These are phyloP conservation scores for Euschistus heros DNA, from an alignment of 1,140 invertebrate genomes.

Conservation along the genomic window DNA sequence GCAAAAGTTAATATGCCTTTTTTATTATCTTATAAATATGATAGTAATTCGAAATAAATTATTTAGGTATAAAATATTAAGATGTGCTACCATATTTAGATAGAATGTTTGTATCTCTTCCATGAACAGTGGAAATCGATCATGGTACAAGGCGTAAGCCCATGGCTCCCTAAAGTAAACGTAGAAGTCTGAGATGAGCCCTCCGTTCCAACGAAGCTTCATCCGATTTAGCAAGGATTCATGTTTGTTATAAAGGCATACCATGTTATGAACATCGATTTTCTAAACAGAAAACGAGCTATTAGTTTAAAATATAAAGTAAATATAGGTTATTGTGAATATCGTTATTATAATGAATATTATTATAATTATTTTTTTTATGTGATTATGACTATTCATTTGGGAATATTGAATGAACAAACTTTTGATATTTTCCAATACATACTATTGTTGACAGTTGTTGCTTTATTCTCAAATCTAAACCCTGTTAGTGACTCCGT, in stretches of 20 bases:
- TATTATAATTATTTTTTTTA: too few species aligned
- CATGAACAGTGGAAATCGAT: slow-evolving; percentile 41
- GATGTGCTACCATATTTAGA: slow-evolving; percentile 5
- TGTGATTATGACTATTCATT: too few species aligned
- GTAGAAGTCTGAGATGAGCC: slow-evolving; percentile 45
- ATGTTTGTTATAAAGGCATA: slow-evolving; percentile 48
- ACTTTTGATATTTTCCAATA: too few species aligned
- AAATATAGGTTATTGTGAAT: too few species aligned
- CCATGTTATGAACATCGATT: slow-evolving; percentile 41
- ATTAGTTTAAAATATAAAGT: too few species aligned
- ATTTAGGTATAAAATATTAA: too few species aligned
- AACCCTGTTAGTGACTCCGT: too few species aligned
- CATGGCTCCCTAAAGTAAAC: slow-evolving; percentile 50
- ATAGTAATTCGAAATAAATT: not conserved
- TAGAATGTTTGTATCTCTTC: slow-evolving; percentile 29
- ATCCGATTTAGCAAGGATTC: slow-evolving; percentile 50
- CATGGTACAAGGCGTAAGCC: slow-evolving; percentile 46
- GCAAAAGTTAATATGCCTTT: not conserved
- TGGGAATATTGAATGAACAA: too few species aligned
- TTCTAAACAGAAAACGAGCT: slow-evolving; percentile 31
- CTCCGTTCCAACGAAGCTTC: slow-evolving; percentile 41
- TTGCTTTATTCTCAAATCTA: too few species aligned
- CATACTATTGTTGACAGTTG: too few species aligned
- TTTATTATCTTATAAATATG: not conserved
- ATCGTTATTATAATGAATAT: too few species aligned